These are phyloP conservation scores for Echeneis naucrates DNA, from an alignment of 2,797 vertebrate species.

Conservation along the genomic window DNA sequence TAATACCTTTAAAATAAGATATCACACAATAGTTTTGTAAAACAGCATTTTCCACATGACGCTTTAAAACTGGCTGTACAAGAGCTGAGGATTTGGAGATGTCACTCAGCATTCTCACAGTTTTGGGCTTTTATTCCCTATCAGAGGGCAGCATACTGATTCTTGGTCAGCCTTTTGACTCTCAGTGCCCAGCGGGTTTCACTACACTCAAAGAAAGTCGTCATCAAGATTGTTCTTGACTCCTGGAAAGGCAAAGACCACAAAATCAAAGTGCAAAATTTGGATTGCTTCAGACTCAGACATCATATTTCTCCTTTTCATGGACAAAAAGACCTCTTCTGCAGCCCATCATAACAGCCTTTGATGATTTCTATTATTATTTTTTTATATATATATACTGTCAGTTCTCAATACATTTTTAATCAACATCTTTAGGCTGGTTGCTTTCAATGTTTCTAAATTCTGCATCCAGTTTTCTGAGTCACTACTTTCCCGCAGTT, in stretches of 20 bases:
- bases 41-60: background rate
- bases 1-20: background rate
- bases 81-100: background rate
- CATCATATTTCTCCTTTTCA: constrained; percentile 5
- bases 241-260: constrained; percentile 14
- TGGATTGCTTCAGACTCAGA: background rate
- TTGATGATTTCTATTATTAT: no score
- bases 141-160: constrained; percentile 23
- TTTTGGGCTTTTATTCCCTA: constrained; percentile 1
- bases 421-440: background rate
- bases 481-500: background rate
- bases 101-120: background rate
- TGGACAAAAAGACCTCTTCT: background rate
- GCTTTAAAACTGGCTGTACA: background rate
- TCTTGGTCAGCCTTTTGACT: constrained; percentile 30
- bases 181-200: constrained; percentile 34
- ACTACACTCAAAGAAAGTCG: constrained; percentile 4
- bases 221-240: constrained; percentile 35
- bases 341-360: background rate
- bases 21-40: background rate
- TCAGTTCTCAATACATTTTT: background rate
- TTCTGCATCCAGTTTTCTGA: background rate
- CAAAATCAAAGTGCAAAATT: constrained; percentile 29
- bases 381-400: background rate
- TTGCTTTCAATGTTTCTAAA: background rate